Conservation (phyloP, 2,113 vertebrate species). For the Microtus richardsoni region DNA sequence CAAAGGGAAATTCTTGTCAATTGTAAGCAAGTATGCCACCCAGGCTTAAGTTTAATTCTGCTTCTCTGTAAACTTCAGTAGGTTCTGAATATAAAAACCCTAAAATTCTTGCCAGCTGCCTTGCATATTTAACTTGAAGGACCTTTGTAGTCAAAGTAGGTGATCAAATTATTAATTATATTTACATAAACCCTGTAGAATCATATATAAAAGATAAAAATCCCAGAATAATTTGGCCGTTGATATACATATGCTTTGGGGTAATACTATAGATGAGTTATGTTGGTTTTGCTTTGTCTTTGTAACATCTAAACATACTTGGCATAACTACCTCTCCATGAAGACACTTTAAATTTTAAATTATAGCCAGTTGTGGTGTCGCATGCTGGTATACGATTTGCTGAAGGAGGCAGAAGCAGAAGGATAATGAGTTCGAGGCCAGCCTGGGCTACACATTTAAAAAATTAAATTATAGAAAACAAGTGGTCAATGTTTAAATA, state of each 20-base stretch:
- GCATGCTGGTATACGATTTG: no score
- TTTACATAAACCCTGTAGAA: conserved; percentile 10
- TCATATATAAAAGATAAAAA: background rate
- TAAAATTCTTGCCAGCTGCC: background rate
- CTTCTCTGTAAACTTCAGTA: background rate
- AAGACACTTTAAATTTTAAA: background rate
- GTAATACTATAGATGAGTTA: background rate
- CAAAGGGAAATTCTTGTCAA: background rate
- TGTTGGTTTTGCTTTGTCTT: background rate
- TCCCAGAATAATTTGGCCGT: background rate
- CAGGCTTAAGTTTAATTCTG: background rate
- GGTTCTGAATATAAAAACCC: background rate
- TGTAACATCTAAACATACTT: conserved; percentile 6
- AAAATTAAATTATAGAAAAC: conserved; percentile 24
- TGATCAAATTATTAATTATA: background rate
- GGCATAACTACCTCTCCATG: background rate
- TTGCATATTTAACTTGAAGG: background rate
- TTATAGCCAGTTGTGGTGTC: no score
- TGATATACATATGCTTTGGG: background rate
- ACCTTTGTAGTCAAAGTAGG: background rate
- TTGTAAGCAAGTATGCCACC: background rate
- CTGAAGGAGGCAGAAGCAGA: no score
- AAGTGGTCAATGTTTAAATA: background rate
- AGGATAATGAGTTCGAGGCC: no score
- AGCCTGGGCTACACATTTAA: no score